Conservation (phyloP, 2,888 invertebrate genomes). For the Trichopria drosophilae region DNA sequence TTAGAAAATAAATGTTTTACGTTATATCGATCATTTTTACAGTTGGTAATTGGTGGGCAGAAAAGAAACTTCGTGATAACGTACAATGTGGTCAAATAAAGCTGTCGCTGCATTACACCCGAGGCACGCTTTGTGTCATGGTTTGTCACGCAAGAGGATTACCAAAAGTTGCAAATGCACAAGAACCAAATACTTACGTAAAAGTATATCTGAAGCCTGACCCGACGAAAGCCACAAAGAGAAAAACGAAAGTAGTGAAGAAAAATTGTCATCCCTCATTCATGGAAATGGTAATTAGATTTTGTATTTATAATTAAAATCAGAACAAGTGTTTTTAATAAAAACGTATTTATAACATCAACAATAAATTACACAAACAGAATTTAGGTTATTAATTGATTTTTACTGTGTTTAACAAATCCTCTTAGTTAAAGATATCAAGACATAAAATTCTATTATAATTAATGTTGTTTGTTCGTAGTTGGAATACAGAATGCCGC, state of each 20-base stretch:
- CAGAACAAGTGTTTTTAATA: conserved; percentile 12
- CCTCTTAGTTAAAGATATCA: no score
- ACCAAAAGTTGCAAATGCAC: conserved; percentile 74
- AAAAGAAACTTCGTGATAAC: conserved; percentile 51
- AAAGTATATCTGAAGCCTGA: conserved; percentile 94
- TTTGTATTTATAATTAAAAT: conserved; percentile 12
- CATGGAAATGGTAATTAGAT: conserved; percentile 85
- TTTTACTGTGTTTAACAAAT: no score
- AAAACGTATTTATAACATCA: conserved; percentile 4
- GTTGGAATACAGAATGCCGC: conserved; percentile 85
- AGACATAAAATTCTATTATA: no score
- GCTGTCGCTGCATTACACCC: conserved; percentile 75
- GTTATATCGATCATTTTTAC: conserved; percentile 17
- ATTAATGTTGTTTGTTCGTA: conserved; percentile 60
- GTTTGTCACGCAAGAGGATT: conserved; percentile 90
- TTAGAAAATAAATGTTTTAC: neutral
- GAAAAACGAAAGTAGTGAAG: conserved; percentile 92
- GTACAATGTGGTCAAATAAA: conserved; percentile 73
- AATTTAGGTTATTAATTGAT: no score
- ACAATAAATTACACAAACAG: neutral
- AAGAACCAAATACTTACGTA: conserved; percentile 87
- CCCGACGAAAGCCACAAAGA: conserved; percentile 86
- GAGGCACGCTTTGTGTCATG: conserved; percentile 77
- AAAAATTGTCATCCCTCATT: conserved; percentile 94
- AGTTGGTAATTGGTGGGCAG: conserved; percentile 58